Percentiles rank a stretch among this genome's conserved stretches.
Evolutionary conservation across 1,140 invertebrate species (phyloP).

Genomic region (Drosophila setifemur): DNA sequence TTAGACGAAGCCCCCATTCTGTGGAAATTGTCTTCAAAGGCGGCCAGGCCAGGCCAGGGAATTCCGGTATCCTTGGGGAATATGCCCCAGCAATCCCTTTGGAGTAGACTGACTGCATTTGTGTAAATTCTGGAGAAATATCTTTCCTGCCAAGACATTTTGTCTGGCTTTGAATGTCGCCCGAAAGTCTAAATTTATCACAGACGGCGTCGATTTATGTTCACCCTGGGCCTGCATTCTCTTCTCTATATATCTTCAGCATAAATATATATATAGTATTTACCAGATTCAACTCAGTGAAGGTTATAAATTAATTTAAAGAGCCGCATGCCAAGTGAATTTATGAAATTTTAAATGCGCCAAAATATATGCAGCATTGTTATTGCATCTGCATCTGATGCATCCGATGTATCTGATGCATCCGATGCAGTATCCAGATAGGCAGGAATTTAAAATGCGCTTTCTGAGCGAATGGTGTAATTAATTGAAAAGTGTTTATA

Average conservation of each 20-base stretch:
- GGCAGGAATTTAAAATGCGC: constrained; percentile 35
- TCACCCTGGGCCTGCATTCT: constrained; percentile 22
- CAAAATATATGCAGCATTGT: constrained; percentile 44
- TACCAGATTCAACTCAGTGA: not conserved
- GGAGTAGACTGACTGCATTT: constrained; percentile 29
- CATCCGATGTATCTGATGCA: constrained; percentile 20
- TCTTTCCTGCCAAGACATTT: constrained; percentile 36
- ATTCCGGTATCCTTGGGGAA: constrained; percentile 30
- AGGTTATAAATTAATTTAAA: constrained; percentile 24
- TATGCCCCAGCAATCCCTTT: constrained; percentile 29
- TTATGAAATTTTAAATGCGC: constrained; percentile 41
- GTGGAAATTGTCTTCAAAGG: constrained; percentile 19
- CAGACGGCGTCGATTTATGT: constrained; percentile 59
- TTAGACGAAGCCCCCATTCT: not conserved
- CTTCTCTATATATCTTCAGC: not conserved
- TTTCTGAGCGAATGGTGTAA: constrained; percentile 44
- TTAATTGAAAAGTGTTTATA: constrained; percentile 70
- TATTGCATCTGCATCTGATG: constrained; percentile 25
- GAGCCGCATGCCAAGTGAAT: constrained; percentile 10
- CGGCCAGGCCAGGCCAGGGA: not conserved
- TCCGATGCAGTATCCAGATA: not conserved
- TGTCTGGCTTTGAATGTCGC: constrained; percentile 35
- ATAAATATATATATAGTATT: not conserved
- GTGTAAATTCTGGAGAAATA: constrained; percentile 37
- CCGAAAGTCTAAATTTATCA: constrained; percentile 57